Percentiles rank a stretch among this genome's conserved stretches.
These are phyloP conservation scores for Agriopis leucophaearia DNA, from an alignment of 2,888 invertebrate genomes.

Conservation along the genomic window DNA sequence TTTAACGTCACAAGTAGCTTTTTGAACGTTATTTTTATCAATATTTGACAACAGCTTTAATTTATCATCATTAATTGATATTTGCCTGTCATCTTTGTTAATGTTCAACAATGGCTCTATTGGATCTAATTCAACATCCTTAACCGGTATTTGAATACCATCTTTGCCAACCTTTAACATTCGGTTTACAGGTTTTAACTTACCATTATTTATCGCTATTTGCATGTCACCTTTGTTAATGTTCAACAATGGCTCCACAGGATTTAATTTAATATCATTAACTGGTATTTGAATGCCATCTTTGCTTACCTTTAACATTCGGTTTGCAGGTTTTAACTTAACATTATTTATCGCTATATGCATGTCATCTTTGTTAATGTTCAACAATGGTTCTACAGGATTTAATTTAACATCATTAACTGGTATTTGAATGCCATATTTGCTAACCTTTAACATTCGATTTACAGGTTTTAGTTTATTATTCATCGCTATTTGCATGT, in stretches of 20 bases:
- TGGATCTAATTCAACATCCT: not conserved
- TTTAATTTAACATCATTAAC: not conserved
- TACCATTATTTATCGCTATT: not conserved
- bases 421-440: not conserved
- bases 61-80: not conserved
- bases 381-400: not conserved
- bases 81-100: not conserved
- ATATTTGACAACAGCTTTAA: too few relatives aligned
- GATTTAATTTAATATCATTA: not conserved
- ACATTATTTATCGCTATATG: not conserved
- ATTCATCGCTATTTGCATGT: not conserved
- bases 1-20: not conserved
- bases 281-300: not conserved
- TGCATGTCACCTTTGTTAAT: not conserved
- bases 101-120: not conserved
- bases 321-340: not conserved
- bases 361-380: not conserved
- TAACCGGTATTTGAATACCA: not conserved
- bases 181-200: conserved; percentile 1
- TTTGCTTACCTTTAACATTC: not conserved
- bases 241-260: not conserved
- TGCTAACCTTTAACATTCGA: not conserved
- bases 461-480: not conserved
- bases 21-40: not conserved
- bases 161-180: not conserved